phyloP scores from a whole-genome alignment of 2,113 vertebrate genomes.

The Morone saxatilis region DNA sequence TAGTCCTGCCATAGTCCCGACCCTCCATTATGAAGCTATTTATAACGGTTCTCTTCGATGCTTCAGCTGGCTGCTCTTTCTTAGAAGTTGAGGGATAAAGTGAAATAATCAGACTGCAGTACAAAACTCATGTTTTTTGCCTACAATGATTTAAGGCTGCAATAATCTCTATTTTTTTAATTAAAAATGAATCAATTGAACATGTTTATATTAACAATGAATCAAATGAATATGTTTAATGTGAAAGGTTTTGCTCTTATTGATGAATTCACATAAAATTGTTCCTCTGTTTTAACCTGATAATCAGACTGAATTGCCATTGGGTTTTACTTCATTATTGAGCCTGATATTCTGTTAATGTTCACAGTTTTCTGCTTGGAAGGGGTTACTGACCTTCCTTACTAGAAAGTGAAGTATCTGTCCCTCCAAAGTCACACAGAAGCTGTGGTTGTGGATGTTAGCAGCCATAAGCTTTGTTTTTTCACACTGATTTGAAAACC shows the following conservation, averaged over 20 bases:
- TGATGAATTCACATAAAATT: background rate
- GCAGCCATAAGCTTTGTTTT: background rate
- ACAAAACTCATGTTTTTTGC: background rate
- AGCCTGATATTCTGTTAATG: background rate
- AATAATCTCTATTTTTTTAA: background rate
- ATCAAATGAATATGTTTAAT: background rate
- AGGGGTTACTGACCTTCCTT: background rate
- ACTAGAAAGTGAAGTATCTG: background rate
- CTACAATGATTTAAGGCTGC: background rate
- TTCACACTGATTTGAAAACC: background rate
- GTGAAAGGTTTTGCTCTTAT: background rate
- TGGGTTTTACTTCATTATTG: slow-evolving; percentile 5
- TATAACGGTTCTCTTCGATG: background rate
- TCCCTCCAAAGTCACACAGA: background rate
- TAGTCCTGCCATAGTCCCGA: background rate
- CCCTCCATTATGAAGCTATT: background rate
- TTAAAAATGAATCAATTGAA: background rate
- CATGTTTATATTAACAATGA: background rate
- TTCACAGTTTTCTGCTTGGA: background rate
- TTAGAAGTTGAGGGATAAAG: background rate
- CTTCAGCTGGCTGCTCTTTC: background rate
- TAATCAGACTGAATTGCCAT: background rate
- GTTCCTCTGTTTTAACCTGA: background rate
- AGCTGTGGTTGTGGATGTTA: no score
- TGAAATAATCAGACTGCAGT: background rate